phyloP scores from a whole-genome alignment of 2,113 vertebrate genomes.

The Bujurquina vittata region DNA sequence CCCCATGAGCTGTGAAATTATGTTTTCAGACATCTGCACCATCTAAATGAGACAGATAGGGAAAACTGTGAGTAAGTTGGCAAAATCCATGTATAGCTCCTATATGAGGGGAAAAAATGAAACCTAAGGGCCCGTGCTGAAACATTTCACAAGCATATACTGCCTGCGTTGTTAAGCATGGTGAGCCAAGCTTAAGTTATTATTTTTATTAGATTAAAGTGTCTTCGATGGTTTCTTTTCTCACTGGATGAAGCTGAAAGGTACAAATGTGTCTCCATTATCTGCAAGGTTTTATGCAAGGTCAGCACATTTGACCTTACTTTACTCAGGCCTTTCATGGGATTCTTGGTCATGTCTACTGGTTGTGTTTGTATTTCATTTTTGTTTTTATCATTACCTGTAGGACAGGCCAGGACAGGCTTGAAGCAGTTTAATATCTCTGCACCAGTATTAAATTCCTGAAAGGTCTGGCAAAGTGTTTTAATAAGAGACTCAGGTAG shows the following conservation, averaged over 20 bases:
- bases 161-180: not conserved
- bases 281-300: not conserved
- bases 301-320: not conserved
- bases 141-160: conserved; percentile 3
- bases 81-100: conserved; percentile 17
- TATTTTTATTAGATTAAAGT: not conserved
- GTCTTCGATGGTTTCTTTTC: not conserved
- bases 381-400: not conserved
- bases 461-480: not conserved
- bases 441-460: not conserved
- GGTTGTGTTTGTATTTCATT: too few relatives aligned
- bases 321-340: not conserved
- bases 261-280: not conserved
- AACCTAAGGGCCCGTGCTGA: not conserved
- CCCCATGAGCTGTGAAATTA: conserved; percentile 72
- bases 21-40: conserved; percentile 64
- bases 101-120: not conserved
- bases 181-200: not conserved
- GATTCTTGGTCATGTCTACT: not conserved
- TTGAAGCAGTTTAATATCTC: not conserved
- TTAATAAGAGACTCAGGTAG: not conserved
- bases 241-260: not conserved
- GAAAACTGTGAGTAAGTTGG: conserved; percentile 46
- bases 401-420: not conserved
- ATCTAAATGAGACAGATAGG: conserved; percentile 64